Conservation (phyloP, 2,797 vertebrate genomes). For the Hipposideros larvatus region DNA sequence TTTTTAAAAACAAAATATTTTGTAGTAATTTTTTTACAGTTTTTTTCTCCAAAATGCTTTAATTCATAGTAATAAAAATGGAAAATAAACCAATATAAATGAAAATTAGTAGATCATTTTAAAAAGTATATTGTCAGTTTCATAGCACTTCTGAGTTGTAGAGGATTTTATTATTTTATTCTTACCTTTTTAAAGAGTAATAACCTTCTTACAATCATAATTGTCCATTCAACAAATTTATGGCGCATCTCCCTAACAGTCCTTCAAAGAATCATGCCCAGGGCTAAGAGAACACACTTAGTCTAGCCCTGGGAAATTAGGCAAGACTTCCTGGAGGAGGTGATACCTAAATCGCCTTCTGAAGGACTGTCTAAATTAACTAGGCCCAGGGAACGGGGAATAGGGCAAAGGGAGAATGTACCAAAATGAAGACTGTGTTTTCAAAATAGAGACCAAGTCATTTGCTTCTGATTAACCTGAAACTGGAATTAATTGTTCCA, state of each 20-base stretch:
- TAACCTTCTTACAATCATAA: neutral
- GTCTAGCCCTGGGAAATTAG: neutral
- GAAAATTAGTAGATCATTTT: slow-evolving; percentile 18
- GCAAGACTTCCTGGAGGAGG: neutral
- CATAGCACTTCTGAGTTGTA: neutral
- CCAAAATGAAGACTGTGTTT: neutral
- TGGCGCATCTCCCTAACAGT: neutral
- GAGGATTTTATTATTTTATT: neutral
- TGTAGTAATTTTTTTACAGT: neutral
- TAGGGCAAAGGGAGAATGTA: neutral
- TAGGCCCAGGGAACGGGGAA: neutral
- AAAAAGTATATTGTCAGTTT: slow-evolving; percentile 32
- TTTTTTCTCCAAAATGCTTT: neutral
- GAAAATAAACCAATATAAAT: neutral
- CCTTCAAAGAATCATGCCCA: neutral
- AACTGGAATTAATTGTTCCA: slow-evolving; percentile 47
- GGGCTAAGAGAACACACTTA: neutral
- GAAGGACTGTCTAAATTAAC: neutral
- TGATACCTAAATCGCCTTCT: neutral
- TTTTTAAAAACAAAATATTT: slow-evolving; percentile 28
- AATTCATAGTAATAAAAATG: slow-evolving; percentile 28
- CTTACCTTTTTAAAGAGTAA: slow-evolving; percentile 7
- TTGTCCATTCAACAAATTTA: neutral
- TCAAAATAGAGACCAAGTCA: neutral
- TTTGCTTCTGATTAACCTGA: slow-evolving; percentile 43